Percentiles rank a stretch among this genome's conserved stretches.
Evolutionary conservation across 2,113 vertebrate species (phyloP).

Genomic region (Podarcis muralis): DNA sequence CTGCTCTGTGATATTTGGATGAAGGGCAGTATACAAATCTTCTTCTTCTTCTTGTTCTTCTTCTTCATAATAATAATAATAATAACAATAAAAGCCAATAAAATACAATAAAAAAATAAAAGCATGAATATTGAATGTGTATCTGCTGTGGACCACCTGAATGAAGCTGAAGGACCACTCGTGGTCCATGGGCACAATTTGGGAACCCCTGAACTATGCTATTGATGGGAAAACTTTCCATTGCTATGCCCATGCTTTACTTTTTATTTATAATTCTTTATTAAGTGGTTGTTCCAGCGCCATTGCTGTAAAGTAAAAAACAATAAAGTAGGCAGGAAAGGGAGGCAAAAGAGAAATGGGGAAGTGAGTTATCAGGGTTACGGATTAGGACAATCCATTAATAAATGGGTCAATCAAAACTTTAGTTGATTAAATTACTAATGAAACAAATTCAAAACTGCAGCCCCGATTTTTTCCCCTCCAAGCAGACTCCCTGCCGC

Average conservation of each 20-base stretch:
- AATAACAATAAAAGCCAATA: no score
- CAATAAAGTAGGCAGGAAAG: neutral
- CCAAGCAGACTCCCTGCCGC: neutral
- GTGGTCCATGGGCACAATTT: no score
- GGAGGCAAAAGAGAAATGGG: neutral
- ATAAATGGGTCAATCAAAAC: neutral
- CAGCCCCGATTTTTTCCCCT: neutral
- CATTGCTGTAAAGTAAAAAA: neutral
- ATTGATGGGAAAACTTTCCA: no score
- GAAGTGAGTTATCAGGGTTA: neutral
- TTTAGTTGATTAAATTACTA: neutral
- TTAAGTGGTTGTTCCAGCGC: neutral
- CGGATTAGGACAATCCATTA: neutral
- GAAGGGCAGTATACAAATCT: no score
- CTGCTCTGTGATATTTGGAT: no score
- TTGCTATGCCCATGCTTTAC: no score
- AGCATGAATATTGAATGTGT: no score
- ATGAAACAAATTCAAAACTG: neutral
- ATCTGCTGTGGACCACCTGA: no score
- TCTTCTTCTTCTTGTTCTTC: no score
- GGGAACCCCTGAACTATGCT: neutral
- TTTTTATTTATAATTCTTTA: neutral
- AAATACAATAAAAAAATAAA: no score
- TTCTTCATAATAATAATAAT: no score
- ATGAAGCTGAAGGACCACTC: no score